Base-by-base conservation (phyloP, 2,888 invertebrate species). In the Apomyelois bistriatella region DNA sequence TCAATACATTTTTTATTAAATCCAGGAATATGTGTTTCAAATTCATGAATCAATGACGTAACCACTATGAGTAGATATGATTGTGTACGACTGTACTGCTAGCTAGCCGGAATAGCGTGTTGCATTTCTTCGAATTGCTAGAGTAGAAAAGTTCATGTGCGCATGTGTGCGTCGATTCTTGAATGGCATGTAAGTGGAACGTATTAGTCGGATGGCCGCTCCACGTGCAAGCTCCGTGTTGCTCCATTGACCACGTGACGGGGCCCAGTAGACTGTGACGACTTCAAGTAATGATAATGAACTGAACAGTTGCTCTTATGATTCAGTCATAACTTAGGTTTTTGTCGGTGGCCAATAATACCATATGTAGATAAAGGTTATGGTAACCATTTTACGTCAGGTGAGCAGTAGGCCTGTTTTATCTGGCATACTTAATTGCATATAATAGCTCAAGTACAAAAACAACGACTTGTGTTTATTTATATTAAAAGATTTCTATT, bases 201-300 rank as follows among this genome's bases (percentile, higher is more conserved):
- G 36, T 48, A 36, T 48, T 37, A 37, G 37, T 38, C 48, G 48
- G 48, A 48, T 38, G 37, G 37, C 15, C 30, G 28, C 63, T 60
- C 66, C 72, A 75, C 76, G 78, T 76, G 74, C 70, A 67, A 66
- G 61, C 58, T 65, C 66, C 65, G 66, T 73, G 71, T 72, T 64
- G 82, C 78, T 82, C 70, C 78, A 81, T 79, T 82, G 80, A 71
- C 62, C 72, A 66, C 72, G 58, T 56, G 68, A 64, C 70, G 68
- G 62, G 58, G 65, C 58, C 65, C 64, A 74, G 71, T 71, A 63
- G 72, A 58, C 73, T 72, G 75, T 75, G 71, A 75, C 78, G 42
- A 17, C 22, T 12, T 22, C 17, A 15, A 47, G 7, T 48, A 22
- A 37, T 46, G 15, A 46, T 46, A 15, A 41, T 28, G 28, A 22